Base-by-base conservation (phyloP, 1,140 invertebrate genomes). In the Anastatus disparis region DNA sequence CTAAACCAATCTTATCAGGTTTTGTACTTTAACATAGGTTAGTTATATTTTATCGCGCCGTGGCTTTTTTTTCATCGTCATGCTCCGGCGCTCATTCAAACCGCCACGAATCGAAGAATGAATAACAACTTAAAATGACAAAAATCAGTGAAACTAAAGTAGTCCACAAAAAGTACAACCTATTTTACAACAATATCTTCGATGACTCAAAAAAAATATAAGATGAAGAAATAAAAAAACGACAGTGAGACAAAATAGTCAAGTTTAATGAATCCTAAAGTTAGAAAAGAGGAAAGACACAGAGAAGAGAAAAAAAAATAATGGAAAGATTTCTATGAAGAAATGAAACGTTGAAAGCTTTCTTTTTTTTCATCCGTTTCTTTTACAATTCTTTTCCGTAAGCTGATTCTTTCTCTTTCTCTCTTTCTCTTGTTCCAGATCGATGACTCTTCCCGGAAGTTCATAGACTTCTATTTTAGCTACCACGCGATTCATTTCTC, bases 361-460 rank as follows among this genome's bases (percentile, higher is more conserved):
- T 55, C 50, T 52, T n/a, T n/a, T n/a, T n/a, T n/a, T n/a, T n/a
- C n/a, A n/a, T n/a, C n/a, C n/a, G n/a, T n/a, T n/a, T n/a, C n/a
- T n/a, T n/a, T n/a, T n/a, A n/a, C n/a, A n/a, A n/a, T n/a, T n/a
- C n/a, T n/a, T 55, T 44, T 27, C 64, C 35, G 8, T n/a, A n/a
- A n/a, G n/a, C 52, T 58, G 44, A 13, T 35, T 70, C 53, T 40
- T 46, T 46, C 46, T 26, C 66, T 69, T 65, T 72, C 65, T 58
- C 64, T 73, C 65, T 74, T 76, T 55, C 68, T 68, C 74, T 76
- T 74, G 77, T 80, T 76, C 77, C 71, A 76, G 78, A 78, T 79
- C 79, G 77, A 77, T 74, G 79, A 75, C 74, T 79, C 74, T 79
- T 81, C 78, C 79, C 78, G 78, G 79, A 82, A 82, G 75, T 68